Evolutionary conservation across 2,797 vertebrate genomes (phyloP).

Genomic region (Enteromius argenteus): DNA sequence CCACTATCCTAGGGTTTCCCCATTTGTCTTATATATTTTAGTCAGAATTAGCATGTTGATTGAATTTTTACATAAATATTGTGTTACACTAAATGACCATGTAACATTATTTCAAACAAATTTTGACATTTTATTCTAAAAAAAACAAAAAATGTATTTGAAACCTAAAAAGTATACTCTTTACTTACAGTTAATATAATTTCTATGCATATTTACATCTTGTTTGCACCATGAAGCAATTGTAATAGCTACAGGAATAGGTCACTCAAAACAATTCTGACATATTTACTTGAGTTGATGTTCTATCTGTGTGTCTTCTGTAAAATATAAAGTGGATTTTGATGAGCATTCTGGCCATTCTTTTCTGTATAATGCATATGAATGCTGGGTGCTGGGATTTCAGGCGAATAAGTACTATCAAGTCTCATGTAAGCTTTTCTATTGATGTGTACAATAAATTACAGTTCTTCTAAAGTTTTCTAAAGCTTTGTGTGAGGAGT

Average conservation of each 20-base stretch:
- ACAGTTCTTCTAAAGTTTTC: background rate
- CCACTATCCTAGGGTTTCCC: too few species aligned
- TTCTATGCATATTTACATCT: too few species aligned
- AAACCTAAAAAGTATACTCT: too few species aligned
- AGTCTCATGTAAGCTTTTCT: background rate
- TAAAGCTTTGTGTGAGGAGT: background rate
- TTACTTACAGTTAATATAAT: too few species aligned
- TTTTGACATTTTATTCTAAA: too few species aligned
- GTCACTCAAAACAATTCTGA: background rate
- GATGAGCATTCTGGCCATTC: background rate
- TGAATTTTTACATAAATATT: too few species aligned
- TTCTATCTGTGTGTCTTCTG: background rate
- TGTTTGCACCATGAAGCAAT: background rate
- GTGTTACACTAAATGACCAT: too few species aligned
- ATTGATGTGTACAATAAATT: background rate
- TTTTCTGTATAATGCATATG: background rate
- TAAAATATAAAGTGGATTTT: background rate
- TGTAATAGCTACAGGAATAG: background rate
- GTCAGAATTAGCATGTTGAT: too few species aligned
- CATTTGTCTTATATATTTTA: too few species aligned
- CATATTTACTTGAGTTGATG: background rate
- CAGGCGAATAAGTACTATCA: background rate
- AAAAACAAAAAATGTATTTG: too few species aligned
- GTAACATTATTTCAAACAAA: too few species aligned
- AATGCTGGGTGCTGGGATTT: background rate